Base-by-base conservation (phyloP, 2,113 vertebrate species). In the Donacobius atricapilla region DNA sequence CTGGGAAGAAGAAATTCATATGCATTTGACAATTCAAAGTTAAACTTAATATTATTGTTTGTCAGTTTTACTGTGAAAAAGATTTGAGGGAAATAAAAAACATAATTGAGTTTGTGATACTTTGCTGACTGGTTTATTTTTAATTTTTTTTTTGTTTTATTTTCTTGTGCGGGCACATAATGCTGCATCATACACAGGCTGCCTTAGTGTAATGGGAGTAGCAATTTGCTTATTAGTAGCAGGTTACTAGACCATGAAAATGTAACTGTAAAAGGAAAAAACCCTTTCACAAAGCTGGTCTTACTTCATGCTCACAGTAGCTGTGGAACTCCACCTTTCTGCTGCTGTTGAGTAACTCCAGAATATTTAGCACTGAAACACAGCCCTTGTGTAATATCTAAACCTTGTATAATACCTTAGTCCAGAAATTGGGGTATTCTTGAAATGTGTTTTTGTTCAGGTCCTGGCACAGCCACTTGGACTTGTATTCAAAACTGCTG, bases 361-460 rank as follows among this genome's bases (percentile, higher is more conserved):
- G 76, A 80, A 60, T 93, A 77, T 54, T 77, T 73, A 92, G 50
- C 58, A 37, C 35, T 58, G 45, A 83, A 90, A 56, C 35, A 42
- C 1, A 78, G 75, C 44, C 54, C 28, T 83, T 92, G 47, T 89
- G 69, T 60, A 93, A 61, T 12, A 51, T 47, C 65, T 83, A 69
- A 80, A 72, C 44, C 89, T 72, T 14, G 45, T 82, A 45, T 91
- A 93, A 85, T 83, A 75, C 69, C 61, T 94, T 87, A 66, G 78
- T 91, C 56, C 21, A 88, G 68, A 95, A 94, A 79, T 94, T 57
- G 70, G 82, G 70, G 66, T 89, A 77, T 93, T 89, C 80, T 96
- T 94, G 50, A 96, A 96, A 94, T 93, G 85, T 96, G 96, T 71
- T 97, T 98, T 92, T 96, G 75, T 97, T 97, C 94, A 93, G 66